These are phyloP conservation scores for Bubo scandiacus DNA, from an alignment of 2,113 vertebrate species.

Conservation along the genomic window DNA sequence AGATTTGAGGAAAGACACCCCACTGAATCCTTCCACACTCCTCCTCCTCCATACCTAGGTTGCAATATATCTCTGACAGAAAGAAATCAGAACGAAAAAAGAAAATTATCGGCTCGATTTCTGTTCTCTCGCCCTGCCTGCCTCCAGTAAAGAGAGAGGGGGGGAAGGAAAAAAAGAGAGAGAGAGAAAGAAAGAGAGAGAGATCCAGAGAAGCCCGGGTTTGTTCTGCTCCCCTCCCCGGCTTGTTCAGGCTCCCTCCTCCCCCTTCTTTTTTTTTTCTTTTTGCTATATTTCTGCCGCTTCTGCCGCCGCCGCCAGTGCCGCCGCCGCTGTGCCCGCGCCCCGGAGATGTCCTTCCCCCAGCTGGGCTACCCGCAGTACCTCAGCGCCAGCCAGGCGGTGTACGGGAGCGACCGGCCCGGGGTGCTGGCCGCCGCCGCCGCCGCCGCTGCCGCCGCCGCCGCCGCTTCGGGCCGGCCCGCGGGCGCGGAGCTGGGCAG, in stretches of 20 bases:
- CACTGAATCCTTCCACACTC: slow-evolving; percentile 49
- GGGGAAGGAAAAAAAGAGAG: not conserved
- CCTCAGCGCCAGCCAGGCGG: slow-evolving; percentile 89
- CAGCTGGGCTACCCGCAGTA: slow-evolving; percentile 97
- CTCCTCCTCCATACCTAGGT: slow-evolving; percentile 29
- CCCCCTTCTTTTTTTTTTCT: not conserved
- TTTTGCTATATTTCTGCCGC: not conserved
- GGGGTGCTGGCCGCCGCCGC: slow-evolving; percentile 88
- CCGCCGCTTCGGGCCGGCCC: slow-evolving; percentile 79
- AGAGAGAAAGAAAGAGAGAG: not conserved
- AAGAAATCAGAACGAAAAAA: slow-evolving; percentile 26
- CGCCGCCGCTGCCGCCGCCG: slow-evolving; percentile 84
- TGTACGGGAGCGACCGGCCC: slow-evolving; percentile 88
- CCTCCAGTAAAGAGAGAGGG: not conserved
- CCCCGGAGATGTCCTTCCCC: slow-evolving; percentile 91
- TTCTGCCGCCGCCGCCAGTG: not conserved
- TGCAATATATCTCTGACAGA: slow-evolving; percentile 30
- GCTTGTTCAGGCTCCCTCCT: not conserved
- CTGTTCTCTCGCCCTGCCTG: not conserved
- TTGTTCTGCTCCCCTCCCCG: not conserved
- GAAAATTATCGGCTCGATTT: slow-evolving; percentile 8
- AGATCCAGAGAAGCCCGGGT: not conserved
- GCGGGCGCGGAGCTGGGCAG: slow-evolving; percentile 72
- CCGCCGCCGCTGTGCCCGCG: not conserved
- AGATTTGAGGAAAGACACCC: slow-evolving; percentile 72